These are phyloP conservation scores for Caracal caracal DNA, from an alignment of 2,113 vertebrate genomes.

Conservation along the genomic window DNA sequence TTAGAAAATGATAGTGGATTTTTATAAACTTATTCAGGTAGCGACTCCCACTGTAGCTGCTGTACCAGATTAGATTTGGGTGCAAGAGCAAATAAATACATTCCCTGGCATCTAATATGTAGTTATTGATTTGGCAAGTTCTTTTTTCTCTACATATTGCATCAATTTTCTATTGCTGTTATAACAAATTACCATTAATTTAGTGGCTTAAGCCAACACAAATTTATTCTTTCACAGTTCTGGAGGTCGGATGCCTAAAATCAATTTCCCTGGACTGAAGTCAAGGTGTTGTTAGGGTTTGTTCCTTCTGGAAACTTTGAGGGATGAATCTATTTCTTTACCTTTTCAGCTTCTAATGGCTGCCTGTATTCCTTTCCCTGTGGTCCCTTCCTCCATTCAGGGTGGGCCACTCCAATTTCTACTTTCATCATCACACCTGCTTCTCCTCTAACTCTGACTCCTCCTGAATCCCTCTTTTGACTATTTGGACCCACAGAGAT, in stretches of 20 bases:
- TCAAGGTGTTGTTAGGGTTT: neutral
- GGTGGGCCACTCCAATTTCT: neutral
- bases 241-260: neutral
- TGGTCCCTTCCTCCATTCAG: neutral
- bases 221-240: neutral
- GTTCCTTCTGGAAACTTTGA: neutral
- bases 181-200: neutral
- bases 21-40: neutral
- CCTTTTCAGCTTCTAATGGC: neutral
- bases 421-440: neutral
- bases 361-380: neutral
- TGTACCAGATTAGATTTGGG: neutral
- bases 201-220: neutral
- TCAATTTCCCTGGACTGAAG: neutral
- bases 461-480: neutral
- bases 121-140: neutral
- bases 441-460: neutral
- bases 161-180: neutral
- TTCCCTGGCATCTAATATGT: neutral
- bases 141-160: neutral
- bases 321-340: neutral
- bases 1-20: neutral
- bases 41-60: neutral
- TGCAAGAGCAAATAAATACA: neutral
- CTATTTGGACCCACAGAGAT: neutral